phyloP scores from a whole-genome alignment of 2,888 invertebrate species.

The Pteria penguin region DNA sequence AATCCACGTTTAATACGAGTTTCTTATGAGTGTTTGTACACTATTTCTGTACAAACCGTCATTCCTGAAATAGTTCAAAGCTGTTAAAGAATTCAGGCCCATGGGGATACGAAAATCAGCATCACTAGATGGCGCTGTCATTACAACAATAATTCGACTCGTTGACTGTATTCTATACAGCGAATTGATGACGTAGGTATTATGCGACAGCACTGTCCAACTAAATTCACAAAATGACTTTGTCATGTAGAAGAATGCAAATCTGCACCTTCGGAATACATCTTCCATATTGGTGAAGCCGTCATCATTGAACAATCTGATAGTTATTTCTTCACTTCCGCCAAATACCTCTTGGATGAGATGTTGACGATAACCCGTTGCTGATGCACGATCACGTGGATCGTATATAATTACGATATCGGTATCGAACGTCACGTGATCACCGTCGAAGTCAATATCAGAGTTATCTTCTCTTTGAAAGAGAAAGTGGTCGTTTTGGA shows the following conservation, averaged over 20 bases:
- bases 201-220: background rate
- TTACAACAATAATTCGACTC: background rate
- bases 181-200: background rate
- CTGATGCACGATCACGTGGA: background rate
- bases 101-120: background rate
- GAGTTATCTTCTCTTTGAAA: too few relatives aligned
- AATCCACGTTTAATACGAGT: too few relatives aligned
- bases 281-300: background rate
- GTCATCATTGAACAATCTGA: background rate
- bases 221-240: background rate
- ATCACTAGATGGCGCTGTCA: background rate
- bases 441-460: too few relatives aligned
- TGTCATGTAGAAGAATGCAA: background rate
- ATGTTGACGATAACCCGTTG: background rate
- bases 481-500: too few relatives aligned
- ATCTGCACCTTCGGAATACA: background rate
- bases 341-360: background rate
- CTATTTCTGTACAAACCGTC: too few relatives aligned
- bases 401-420: background rate
- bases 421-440: too few relatives aligned
- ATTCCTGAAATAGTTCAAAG: background rate
- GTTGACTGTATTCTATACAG: background rate
- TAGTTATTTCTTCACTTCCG: background rate
- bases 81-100: background rate
- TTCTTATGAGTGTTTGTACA: too few relatives aligned